Evolutionary conservation across 2,888 invertebrate species (phyloP).

Genomic region (Morpho helenor): DNA sequence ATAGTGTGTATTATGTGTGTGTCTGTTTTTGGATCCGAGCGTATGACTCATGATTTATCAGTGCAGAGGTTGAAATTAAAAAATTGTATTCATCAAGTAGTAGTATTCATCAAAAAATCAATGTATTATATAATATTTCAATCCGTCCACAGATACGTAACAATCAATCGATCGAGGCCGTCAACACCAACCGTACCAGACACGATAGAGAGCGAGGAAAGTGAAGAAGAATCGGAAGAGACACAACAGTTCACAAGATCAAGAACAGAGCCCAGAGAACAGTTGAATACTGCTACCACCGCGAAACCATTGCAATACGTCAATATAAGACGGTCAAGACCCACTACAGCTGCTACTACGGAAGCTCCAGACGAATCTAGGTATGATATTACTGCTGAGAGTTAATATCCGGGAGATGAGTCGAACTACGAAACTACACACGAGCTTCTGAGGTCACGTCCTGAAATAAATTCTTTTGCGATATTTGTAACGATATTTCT

Average conservation of each 20-base stretch:
- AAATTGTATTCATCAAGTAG: no score
- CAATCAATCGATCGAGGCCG: slow-evolving; percentile 81
- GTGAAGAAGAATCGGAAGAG: slow-evolving; percentile 41
- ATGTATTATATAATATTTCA: no score
- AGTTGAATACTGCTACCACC: slow-evolving; percentile 44
- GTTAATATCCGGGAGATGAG: no score
- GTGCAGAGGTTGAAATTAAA: no score
- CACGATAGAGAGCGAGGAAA: slow-evolving; percentile 42
- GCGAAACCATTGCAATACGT: slow-evolving; percentile 81
- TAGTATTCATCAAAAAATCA: no score
- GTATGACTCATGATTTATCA: no score
- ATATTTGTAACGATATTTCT: no score
- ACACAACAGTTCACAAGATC: slow-evolving; percentile 34
- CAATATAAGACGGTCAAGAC: slow-evolving; percentile 83
- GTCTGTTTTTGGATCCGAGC: no score
- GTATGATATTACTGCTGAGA: slow-evolving; percentile 8
- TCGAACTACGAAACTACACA: no score
- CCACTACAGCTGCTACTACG: slow-evolving; percentile 52
- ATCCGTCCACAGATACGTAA: slow-evolving; percentile 66
- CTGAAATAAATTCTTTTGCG: no score
- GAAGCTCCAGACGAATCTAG: slow-evolving; percentile 56
- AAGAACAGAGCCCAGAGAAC: slow-evolving; percentile 34
- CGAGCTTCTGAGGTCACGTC: no score
- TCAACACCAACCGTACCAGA: slow-evolving; percentile 53
- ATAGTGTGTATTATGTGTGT: no score